These are phyloP conservation scores for Salarias fasciatus DNA, from an alignment of 2,797 vertebrate genomes.

Conservation along the genomic window DNA sequence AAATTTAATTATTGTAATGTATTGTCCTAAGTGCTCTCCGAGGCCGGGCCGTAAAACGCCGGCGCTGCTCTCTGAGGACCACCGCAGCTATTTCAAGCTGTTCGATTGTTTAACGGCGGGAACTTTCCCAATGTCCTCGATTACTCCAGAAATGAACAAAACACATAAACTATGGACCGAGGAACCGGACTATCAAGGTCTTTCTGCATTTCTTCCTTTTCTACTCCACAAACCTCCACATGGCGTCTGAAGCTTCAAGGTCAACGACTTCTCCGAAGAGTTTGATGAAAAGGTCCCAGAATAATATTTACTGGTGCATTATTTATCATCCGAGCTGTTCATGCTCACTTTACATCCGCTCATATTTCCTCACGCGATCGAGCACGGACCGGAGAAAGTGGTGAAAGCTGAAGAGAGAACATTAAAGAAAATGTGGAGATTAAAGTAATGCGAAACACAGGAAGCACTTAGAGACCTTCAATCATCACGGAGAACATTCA, in stretches of 20 bases:
- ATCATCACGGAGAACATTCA: too few relatives aligned
- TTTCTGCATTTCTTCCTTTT: conserved; percentile 46
- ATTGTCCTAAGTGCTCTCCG: conserved; percentile 81
- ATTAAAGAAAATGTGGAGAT: conserved; percentile 4
- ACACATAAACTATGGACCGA: conserved; percentile 56
- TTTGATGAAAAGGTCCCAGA: too few relatives aligned
- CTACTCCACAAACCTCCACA: conserved; percentile 16
- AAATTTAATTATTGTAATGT: conserved; percentile 85
- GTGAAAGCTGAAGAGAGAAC: not conserved
- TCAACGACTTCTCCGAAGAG: too few relatives aligned
- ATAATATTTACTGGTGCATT: conserved; percentile 34
- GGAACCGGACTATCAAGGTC: conserved; percentile 45
- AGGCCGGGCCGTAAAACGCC: conserved; percentile 75
- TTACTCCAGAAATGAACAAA: conserved; percentile 63
- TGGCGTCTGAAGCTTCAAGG: too few relatives aligned
- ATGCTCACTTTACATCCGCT: conserved; percentile 10
- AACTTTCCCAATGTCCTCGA: conserved; percentile 64
- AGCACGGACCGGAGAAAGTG: conserved; percentile 18
- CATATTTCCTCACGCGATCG: too few relatives aligned
- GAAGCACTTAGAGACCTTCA: conserved; percentile 9
- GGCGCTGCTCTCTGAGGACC: conserved; percentile 67
- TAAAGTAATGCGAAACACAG: conserved; percentile 41
- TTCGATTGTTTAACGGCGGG: conserved; percentile 72
- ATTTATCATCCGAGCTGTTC: conserved; percentile 43
- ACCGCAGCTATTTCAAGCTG: conserved; percentile 70